Evolutionary conservation across 2,888 invertebrate genomes (phyloP).

Genomic region (Ormyrus labotus): DNA sequence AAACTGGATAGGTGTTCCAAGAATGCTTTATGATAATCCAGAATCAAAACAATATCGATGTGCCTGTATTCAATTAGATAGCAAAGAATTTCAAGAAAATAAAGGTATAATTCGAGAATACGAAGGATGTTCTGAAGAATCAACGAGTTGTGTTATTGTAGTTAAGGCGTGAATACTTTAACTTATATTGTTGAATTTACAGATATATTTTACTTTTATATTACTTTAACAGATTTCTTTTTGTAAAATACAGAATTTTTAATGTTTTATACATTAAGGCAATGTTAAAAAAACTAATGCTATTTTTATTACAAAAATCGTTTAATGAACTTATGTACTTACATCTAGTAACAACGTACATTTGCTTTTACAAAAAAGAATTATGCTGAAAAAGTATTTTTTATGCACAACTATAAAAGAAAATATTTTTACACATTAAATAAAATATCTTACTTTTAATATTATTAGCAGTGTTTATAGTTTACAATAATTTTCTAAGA

Average conservation of each 20-base stretch:
- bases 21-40: constrained; percentile 84
- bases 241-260: constrained; percentile 22
- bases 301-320: constrained; percentile 7
- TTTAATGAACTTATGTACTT: constrained; percentile 12
- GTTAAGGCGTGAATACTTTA: constrained; percentile 27
- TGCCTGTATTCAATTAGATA: constrained; percentile 84
- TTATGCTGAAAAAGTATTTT: no score
- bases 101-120: constrained; percentile 80
- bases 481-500: no score
- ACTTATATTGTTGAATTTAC: constrained; percentile 32
- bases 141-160: constrained; percentile 78
- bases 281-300: constrained; percentile 7
- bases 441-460: no score
- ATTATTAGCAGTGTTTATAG: no score
- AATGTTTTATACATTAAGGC: constrained; percentile 8
- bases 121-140: constrained; percentile 79
- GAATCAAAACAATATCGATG: constrained; percentile 84
- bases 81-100: constrained; percentile 75
- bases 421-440: no score
- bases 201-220: constrained; percentile 36
- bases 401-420: no score
- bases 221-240: constrained; percentile 1
- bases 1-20: constrained; percentile 93
- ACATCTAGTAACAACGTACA: neutral
- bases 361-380: no score